Evolutionary conservation across 2,888 invertebrate species (phyloP).

Genomic region (Zygogramma bicolorata): DNA sequence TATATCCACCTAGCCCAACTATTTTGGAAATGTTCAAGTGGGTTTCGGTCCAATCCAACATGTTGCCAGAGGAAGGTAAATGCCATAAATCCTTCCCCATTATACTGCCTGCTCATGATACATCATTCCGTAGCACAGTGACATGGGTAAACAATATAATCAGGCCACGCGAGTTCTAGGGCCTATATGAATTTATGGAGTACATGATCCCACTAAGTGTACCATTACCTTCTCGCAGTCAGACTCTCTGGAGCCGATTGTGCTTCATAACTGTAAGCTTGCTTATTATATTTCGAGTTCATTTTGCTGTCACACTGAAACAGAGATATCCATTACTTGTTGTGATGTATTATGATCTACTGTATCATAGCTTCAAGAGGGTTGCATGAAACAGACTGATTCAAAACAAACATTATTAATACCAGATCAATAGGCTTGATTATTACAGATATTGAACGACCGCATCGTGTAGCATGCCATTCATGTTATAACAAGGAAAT

Average conservation of each 20-base stretch:
- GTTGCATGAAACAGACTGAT: too few relatives aligned
- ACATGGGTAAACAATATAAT: conserved; percentile 45
- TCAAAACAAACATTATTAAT: too few relatives aligned
- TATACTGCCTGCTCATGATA: conserved; percentile 32
- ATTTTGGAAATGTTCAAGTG: background rate
- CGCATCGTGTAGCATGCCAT: too few relatives aligned
- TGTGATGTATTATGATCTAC: too few relatives aligned
- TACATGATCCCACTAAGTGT: conserved; percentile 39
- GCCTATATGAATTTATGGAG: conserved; percentile 41
- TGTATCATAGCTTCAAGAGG: too few relatives aligned
- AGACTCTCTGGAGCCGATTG: background rate
- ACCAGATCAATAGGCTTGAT: too few relatives aligned
- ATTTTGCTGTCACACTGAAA: background rate
- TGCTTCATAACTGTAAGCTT: background rate
- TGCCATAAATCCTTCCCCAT: conserved; percentile 34
- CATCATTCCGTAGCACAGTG: conserved; percentile 29
- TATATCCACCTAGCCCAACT: too few relatives aligned
- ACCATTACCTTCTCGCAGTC: conserved; percentile 30
- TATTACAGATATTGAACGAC: too few relatives aligned
- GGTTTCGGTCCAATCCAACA: background rate
- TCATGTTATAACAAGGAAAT: too few relatives aligned
- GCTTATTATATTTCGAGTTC: background rate
- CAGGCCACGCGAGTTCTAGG: conserved; percentile 38
- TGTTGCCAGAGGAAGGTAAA: conserved; percentile 1
- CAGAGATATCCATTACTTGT: too few relatives aligned